Percentiles rank a stretch among this genome's conserved stretches.
phyloP scores from a whole-genome alignment of 2,888 invertebrate species.

The Drosophila maculinotata region DNA sequence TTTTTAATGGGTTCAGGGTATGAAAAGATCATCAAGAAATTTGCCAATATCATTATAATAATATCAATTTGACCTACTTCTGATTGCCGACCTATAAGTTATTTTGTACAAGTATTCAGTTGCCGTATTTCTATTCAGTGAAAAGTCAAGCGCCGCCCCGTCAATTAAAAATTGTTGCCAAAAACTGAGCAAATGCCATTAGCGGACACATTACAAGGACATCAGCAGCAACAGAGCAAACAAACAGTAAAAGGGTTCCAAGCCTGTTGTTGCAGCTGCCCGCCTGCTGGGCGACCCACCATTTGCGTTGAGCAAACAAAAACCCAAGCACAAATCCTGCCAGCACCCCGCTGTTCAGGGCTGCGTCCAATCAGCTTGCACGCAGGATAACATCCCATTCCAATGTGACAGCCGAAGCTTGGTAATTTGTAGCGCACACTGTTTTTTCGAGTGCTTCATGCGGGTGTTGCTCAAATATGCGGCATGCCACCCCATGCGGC shows the following conservation, averaged over 20 bases:
- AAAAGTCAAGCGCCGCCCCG: conserved; percentile 72
- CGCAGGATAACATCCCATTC: conserved; percentile 30
- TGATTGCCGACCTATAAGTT: too few species aligned
- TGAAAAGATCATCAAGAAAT: too few species aligned
- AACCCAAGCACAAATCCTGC: conserved; percentile 36
- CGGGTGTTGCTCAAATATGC: conserved; percentile 77
- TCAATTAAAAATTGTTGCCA: conserved; percentile 76
- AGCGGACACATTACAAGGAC: conserved; percentile 84
- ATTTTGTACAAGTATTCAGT: too few species aligned
- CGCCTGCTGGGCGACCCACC: conserved; percentile 59
- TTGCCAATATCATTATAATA: too few species aligned
- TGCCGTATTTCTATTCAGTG: conserved; percentile 8
- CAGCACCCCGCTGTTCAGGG: conserved; percentile 10
- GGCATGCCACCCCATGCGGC: conserved; percentile 32
- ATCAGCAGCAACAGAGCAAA: conserved; percentile 68
- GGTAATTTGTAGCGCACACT: conserved; percentile 66
- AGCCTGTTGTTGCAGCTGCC: conserved; percentile 61
- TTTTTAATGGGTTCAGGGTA: too few species aligned
- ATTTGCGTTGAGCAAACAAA: conserved; percentile 67
- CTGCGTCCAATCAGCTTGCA: conserved; percentile 71
- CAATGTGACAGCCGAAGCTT: conserved; percentile 39
- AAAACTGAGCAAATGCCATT: conserved; percentile 82
- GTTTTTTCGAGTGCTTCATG: conserved; percentile 73
- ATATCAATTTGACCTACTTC: too few species aligned
- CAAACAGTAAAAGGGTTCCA: conserved; percentile 45